Conservation (phyloP, 2,113 vertebrate species). For the Sciurus niger region DNA sequence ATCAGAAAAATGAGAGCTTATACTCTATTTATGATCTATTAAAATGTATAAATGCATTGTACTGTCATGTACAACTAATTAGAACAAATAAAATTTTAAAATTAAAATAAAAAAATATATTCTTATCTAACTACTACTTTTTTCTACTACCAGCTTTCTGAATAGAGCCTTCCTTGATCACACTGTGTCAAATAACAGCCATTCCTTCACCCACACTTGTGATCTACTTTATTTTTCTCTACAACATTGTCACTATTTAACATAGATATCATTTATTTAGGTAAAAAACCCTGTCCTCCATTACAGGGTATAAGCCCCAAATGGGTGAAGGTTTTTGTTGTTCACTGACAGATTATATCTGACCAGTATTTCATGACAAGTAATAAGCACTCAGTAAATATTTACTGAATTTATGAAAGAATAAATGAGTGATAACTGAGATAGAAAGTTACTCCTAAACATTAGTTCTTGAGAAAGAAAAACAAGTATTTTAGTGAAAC, state of each 20-base stretch:
- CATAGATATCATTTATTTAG: not conserved
- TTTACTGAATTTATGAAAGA: not conserved
- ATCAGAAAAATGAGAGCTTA: no score
- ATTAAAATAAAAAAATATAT: no score
- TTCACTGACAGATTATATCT: not conserved
- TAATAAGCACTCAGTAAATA: not conserved
- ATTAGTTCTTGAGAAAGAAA: not conserved
- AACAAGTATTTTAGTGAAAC: not conserved
- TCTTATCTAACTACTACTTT: not conserved
- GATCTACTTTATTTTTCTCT: not conserved
- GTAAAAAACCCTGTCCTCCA: not conserved
- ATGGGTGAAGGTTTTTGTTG: not conserved
- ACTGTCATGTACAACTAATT: no score
- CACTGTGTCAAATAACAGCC: not conserved
- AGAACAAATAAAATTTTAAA: no score
- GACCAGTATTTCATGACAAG: not conserved
- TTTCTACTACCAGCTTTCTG: not conserved
- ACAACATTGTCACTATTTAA: not conserved
- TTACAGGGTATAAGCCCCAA: not conserved
- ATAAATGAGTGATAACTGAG: not conserved
- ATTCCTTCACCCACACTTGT: not conserved
- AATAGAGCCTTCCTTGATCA: not conserved
- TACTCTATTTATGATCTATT: no score
- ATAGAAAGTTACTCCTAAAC: not conserved
- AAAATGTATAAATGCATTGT: no score